A percentile compares a stretch with the other conserved stretches of the same genome.
Evolutionary conservation across 2,113 vertebrate species (phyloP).

Genomic region (Sebastes schlegelii): DNA sequence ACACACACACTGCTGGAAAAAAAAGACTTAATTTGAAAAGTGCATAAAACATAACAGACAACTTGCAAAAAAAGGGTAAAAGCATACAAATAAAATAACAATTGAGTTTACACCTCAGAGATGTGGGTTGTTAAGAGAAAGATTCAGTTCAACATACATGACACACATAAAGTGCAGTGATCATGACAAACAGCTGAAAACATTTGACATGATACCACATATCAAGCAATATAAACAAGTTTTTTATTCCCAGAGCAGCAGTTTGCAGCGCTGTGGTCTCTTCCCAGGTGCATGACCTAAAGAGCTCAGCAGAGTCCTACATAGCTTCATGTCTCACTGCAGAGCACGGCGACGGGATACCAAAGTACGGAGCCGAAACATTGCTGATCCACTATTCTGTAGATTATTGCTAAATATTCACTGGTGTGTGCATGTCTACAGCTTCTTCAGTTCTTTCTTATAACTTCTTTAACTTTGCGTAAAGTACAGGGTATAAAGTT

Average conservation of each 20-base stretch:
- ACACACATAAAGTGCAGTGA: not conserved
- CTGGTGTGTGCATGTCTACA: not conserved
- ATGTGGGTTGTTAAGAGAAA: fast-evolving
- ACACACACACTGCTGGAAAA: not conserved
- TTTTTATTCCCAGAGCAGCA: constrained; percentile 34
- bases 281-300: constrained; percentile 81
- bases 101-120: not conserved
- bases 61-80: not conserved
- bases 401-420: not conserved
- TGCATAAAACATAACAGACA: not conserved
- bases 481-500: not conserved
- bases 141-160: not conserved
- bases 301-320: constrained; percentile 60
- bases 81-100: not conserved
- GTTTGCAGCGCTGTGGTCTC: constrained; percentile 64
- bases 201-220: constrained; percentile 11
- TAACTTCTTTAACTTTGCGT: not conserved
- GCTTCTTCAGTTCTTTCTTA: not conserved
- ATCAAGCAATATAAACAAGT: constrained; percentile 20
- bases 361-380: not conserved
- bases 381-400: not conserved
- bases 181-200: constrained; percentile 20
- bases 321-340: constrained; percentile 35
- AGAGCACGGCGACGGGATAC: constrained; percentile 16
- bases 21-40: not conserved